phyloP scores from a whole-genome alignment of 2,888 invertebrate species.

The Aleiodes testaceus region DNA sequence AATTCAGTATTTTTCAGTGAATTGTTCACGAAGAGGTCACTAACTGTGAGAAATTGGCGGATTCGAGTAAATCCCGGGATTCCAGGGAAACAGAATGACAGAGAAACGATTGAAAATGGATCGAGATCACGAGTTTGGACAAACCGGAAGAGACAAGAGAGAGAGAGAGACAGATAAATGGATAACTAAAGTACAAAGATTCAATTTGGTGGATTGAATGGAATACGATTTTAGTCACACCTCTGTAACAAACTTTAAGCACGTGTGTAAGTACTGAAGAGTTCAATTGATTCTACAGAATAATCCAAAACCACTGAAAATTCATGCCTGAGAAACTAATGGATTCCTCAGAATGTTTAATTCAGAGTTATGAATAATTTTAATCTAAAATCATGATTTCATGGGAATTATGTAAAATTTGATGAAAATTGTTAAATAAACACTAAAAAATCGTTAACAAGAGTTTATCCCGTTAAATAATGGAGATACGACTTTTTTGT shows the following conservation, averaged over 20 bases:
- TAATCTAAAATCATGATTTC: too few species aligned
- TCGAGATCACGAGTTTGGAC: slow-evolving; percentile 35
- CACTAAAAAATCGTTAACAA: too few species aligned
- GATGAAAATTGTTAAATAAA: too few species aligned
- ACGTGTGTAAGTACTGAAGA: slow-evolving; percentile 47
- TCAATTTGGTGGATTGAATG: slow-evolving; percentile 55
- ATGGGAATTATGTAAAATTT: too few species aligned
- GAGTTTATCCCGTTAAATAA: too few species aligned
- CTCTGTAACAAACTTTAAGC: slow-evolving; percentile 49
- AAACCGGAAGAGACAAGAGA: slow-evolving; percentile 24
- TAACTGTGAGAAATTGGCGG: slow-evolving; percentile 33
- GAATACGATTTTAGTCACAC: slow-evolving; percentile 56
- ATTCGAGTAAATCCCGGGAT: slow-evolving; percentile 22
- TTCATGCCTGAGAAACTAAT: slow-evolving; percentile 9
- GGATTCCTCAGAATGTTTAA: not conserved
- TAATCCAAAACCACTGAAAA: not conserved
- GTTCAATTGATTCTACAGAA: slow-evolving; percentile 46
- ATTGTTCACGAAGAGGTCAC: slow-evolving; percentile 8
- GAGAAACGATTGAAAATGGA: slow-evolving; percentile 10
- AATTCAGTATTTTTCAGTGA: not conserved
- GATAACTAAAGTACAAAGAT: slow-evolving; percentile 49
- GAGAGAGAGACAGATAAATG: slow-evolving; percentile 31
- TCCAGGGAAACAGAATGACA: not conserved
- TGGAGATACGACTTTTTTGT: too few species aligned
- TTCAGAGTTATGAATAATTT: too few species aligned